Base-by-base conservation (phyloP, 2,888 invertebrate species). In the Drosophila kokeensis region DNA sequence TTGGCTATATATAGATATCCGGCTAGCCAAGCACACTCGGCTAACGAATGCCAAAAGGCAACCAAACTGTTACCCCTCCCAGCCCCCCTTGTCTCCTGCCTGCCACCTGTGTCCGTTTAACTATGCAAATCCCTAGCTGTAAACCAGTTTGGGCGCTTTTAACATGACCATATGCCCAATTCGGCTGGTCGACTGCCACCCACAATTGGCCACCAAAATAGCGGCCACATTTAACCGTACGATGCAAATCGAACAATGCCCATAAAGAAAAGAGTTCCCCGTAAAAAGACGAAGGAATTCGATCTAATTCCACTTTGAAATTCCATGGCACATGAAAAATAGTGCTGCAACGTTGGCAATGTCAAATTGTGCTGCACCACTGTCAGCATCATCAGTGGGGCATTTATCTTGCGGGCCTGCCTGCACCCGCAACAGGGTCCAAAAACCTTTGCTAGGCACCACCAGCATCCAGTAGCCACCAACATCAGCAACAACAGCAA, bases 1-100 rank as follows among this genome's bases (percentile, higher is more conserved):
- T 83, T 83, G 72, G 81, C 87, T 87, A 87, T 87, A 87, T 87
- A 88, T 87, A 87, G 87, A 87, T 89, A 89, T 83, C 88, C 85
- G 85, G 87, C 85, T 82, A 79, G 82, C 79, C 71, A 72, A 65
- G 69, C 77, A 68, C 65, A 75, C 45, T 45, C 27, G 65, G 63
- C 64, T 82, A 84, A 79, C 79, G 87, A 86, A 86, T 83, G 75
- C 69, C 83, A 60, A 67, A 70, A 58, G 53, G 30, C 38, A 38
- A 24, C 50, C 36, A 45, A 66, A 59, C 29, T n/a, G 21, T 15
- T 36, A 30, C 24, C 21, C 18, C n/a, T 49, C 38, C 42, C 18
- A 11, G 2, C 29, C 4, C 24, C 29, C 55, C 6, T 27, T 40
- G 2, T 59, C 27, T 30, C 11, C 30, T 61, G 62, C 8, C 4